Evolutionary conservation across 2,797 vertebrate genomes (phyloP).

Genomic region (Pantherophis alleghaniensis): DNA sequence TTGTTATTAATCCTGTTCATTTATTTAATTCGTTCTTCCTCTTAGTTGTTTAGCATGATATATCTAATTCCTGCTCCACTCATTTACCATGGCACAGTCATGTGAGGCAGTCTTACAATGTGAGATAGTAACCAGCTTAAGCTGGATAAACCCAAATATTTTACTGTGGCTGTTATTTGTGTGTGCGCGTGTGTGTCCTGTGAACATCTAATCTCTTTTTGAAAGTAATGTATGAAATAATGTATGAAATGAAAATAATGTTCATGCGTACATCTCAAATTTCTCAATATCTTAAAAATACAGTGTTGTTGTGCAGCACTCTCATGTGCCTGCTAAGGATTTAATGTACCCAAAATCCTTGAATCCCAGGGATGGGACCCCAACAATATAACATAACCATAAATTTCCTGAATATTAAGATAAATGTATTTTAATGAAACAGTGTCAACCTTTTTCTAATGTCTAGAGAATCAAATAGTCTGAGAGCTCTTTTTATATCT

Average conservation of each 20-base stretch:
- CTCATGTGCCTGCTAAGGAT: not conserved
- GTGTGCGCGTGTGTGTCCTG: not conserved
- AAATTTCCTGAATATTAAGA: not conserved
- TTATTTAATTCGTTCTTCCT: not conserved
- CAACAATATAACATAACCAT: not conserved
- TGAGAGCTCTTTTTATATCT: not conserved
- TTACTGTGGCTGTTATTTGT: not conserved
- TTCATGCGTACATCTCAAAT: not conserved
- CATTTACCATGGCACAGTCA: not conserved
- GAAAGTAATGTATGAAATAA: not conserved
- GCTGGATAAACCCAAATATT: not conserved
- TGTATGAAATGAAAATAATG: not conserved
- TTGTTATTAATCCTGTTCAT: not conserved
- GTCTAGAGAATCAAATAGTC: not conserved
- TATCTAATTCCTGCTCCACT: not conserved
- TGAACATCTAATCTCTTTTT: not conserved
- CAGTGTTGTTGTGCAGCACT: no score
- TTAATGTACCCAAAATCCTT: not conserved
- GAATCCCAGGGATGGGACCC: not conserved
- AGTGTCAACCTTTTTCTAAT: not conserved
- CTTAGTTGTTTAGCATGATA: not conserved
- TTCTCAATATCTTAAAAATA: not conserved
- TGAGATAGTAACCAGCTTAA: not conserved
- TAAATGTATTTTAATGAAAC: not conserved
- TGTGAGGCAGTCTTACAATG: not conserved